These are phyloP conservation scores for Dinocampus coccinellae DNA, from an alignment of 2,888 invertebrate genomes.

Conservation along the genomic window DNA sequence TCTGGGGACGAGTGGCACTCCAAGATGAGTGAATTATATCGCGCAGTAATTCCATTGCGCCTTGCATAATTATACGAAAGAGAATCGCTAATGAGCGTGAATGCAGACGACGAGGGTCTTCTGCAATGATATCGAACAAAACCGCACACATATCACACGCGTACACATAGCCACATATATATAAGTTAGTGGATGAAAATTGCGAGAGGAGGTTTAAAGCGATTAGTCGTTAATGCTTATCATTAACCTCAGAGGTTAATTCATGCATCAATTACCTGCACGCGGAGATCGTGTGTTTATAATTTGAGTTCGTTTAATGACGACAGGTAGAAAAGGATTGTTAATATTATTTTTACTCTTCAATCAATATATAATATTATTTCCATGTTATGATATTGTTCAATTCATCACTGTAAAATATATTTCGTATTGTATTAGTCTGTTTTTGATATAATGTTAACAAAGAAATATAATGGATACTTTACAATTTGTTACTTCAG, in stretches of 20 bases:
- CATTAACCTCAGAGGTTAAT: conserved; percentile 61
- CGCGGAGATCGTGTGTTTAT: not conserved
- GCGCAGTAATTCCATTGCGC: conserved; percentile 47
- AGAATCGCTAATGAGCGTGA: conserved; percentile 56
- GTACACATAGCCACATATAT: no score
- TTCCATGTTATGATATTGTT: no score
- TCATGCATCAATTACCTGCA: conserved; percentile 55
- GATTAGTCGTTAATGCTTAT: conserved; percentile 63
- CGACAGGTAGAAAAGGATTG: conserved; percentile 19
- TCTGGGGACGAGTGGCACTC: conserved; percentile 9
- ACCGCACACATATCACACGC: not conserved
- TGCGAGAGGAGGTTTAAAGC: conserved; percentile 36
- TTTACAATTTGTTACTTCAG: not conserved
- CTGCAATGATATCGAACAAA: conserved; percentile 48
- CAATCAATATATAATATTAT: not conserved
- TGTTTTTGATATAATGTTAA: not conserved
- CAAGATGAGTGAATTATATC: conserved; percentile 42
- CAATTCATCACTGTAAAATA: no score
- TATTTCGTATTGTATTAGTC: no score
- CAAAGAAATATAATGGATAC: conserved; percentile 8
- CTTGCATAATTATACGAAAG: conserved; percentile 46
- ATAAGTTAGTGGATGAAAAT: not conserved
- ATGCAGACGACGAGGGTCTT: conserved; percentile 40
- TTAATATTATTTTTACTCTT: not conserved
- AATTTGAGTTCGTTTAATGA: not conserved